These are phyloP conservation scores for Meteorus colon DNA, from an alignment of 2,888 invertebrate species.

Conservation along the genomic window DNA sequence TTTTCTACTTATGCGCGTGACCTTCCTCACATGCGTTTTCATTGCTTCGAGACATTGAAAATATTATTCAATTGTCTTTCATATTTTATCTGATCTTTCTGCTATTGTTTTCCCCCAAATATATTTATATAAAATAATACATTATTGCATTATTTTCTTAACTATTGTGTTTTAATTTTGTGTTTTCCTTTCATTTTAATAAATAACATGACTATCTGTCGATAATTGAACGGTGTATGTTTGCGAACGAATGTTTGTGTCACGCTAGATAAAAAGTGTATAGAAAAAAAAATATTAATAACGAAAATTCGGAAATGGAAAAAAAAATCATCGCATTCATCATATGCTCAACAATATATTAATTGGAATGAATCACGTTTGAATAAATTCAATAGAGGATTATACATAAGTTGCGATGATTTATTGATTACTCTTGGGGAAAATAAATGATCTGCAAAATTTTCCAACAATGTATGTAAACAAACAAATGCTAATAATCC, in stretches of 20 bases:
- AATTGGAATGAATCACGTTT: not conserved
- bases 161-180: not conserved
- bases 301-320: too few species aligned
- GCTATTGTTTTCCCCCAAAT: not conserved
- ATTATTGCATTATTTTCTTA: slow-evolving; percentile 15
- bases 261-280: slow-evolving; percentile 17
- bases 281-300: not conserved
- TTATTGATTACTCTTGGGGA: not conserved
- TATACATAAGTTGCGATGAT: not conserved
- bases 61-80: slow-evolving; percentile 9
- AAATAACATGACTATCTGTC: slow-evolving; percentile 15
- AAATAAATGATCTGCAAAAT: not conserved
- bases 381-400: not conserved
- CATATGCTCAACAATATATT: not conserved
- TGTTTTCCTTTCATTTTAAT: slow-evolving; percentile 11
- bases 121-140: slow-evolving; percentile 12
- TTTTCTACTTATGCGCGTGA: slow-evolving; percentile 29
- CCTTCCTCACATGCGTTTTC: slow-evolving; percentile 14
- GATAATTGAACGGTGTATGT: slow-evolving; percentile 16
- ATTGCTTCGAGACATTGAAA: not conserved
- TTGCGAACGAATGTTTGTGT: slow-evolving; percentile 19
- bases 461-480: not conserved
- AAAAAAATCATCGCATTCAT: not conserved
- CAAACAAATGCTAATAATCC: not conserved
- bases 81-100: not conserved